Conservation (phyloP, 2,797 vertebrate genomes). For the Notolepis coatsorum region DNA sequence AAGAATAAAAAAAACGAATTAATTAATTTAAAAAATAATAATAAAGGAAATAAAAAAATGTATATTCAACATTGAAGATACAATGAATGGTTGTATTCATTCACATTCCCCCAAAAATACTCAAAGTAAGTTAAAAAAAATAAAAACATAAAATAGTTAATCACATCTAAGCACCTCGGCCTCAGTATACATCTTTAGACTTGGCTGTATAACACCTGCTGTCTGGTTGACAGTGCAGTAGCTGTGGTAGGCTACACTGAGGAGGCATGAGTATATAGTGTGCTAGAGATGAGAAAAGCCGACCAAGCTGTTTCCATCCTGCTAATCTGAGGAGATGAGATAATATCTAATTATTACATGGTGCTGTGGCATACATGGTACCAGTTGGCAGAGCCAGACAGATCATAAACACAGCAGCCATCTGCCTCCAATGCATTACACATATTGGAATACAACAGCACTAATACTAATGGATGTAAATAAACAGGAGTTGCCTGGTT, state of each 20-base stretch:
- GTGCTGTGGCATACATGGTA: background rate
- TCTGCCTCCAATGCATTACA: background rate
- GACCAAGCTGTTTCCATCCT: slow-evolving; percentile 4
- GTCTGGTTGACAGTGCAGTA: background rate
- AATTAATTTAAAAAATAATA: too few relatives aligned
- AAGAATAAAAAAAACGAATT: too few relatives aligned
- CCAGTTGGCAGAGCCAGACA: background rate
- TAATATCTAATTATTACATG: slow-evolving; percentile 13
- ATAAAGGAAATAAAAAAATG: too few relatives aligned
- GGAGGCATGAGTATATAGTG: background rate
- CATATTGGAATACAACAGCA: too few relatives aligned
- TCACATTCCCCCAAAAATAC: too few relatives aligned
- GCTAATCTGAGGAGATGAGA: slow-evolving; percentile 17
- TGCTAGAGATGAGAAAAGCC: background rate
- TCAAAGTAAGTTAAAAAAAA: too few relatives aligned
- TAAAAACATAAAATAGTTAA: too few relatives aligned
- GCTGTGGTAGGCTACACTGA: background rate
- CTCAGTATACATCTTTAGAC: background rate
- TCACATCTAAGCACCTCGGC: background rate
- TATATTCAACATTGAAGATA: too few relatives aligned
- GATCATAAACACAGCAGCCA: background rate
- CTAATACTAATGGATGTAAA: too few relatives aligned
- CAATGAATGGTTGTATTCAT: too few relatives aligned
- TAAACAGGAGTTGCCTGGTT: too few relatives aligned
- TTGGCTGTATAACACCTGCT: background rate